Evolutionary conservation across 2,797 vertebrate species (phyloP).

Genomic region (Anniella stebbinsi): DNA sequence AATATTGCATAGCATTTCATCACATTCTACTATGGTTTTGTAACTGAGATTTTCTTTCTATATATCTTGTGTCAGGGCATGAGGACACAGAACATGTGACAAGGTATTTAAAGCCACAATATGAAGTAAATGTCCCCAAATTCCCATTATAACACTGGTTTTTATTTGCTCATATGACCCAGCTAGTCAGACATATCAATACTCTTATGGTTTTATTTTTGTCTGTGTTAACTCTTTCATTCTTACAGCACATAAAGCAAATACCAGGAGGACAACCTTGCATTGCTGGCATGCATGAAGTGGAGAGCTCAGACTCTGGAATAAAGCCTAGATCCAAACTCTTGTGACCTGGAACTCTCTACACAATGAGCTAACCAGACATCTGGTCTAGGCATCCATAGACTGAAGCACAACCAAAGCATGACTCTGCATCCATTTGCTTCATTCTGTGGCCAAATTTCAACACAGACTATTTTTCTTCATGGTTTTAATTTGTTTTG

Average conservation of each 20-base stretch:
- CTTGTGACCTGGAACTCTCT: not conserved
- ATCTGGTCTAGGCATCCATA: slow-evolving; percentile 2
- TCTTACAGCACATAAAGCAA: not conserved
- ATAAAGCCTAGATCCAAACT: not conserved
- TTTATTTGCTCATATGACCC: not conserved
- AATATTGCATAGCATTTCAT: not conserved
- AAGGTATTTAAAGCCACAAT: not conserved
- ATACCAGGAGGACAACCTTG: not conserved
- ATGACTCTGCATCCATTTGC: not conserved
- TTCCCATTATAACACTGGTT: not conserved
- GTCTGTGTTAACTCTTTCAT: not conserved
- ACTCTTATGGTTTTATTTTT: not conserved
- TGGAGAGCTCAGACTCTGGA: slow-evolving; percentile 1
- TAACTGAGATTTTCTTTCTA: slow-evolving; percentile 31
- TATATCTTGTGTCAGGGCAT: slow-evolving; percentile 9
- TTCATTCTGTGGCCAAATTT: slow-evolving; percentile 12
- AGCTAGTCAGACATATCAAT: not conserved
- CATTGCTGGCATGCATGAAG: not conserved
- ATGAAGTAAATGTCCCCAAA: slow-evolving; percentile 18
- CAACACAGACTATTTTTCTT: slow-evolving; percentile 36
- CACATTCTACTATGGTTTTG: slow-evolving; percentile 1
- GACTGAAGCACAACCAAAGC: not conserved
- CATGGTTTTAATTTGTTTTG: slow-evolving; percentile 7
- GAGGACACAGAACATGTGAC: not conserved
- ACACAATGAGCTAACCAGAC: not conserved